A percentile compares a stretch with the other conserved stretches of the same genome.
Conservation (phyloP, 2,888 invertebrate genomes). For the Koerneria pararmatus region DNA sequence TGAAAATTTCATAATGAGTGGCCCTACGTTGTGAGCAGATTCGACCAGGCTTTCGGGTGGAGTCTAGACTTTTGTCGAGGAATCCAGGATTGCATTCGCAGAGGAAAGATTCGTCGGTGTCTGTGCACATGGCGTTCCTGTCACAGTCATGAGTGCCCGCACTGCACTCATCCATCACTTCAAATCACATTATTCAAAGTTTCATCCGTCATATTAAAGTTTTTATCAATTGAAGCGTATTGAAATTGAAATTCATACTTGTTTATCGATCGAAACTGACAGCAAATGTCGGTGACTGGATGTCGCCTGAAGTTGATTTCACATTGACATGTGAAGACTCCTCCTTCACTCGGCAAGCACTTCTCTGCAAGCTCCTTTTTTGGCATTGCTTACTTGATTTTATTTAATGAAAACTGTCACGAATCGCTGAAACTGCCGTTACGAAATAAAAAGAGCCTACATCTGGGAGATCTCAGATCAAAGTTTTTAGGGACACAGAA, state of each 20-base stretch:
- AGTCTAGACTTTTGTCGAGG: constrained; percentile 49
- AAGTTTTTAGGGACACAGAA: too few relatives aligned
- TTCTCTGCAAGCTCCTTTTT: too few relatives aligned
- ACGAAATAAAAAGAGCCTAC: too few relatives aligned
- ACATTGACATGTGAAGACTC: constrained; percentile 50
- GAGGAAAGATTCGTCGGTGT: constrained; percentile 54
- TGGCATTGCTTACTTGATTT: too few relatives aligned
- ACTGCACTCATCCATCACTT: constrained; percentile 50
- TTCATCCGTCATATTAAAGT: neutral
- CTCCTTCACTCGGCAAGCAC: constrained; percentile 30
- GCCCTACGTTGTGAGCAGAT: constrained; percentile 44
- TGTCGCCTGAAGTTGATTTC: constrained; percentile 41
- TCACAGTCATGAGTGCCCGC: constrained; percentile 51
- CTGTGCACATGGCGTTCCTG: constrained; percentile 46
- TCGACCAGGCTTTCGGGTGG: constrained; percentile 46
- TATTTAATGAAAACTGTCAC: too few relatives aligned
- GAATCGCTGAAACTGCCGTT: too few relatives aligned
- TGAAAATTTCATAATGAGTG: neutral
- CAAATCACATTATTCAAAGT: constrained; percentile 21
- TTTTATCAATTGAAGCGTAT: neutral
- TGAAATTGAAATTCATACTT: neutral
- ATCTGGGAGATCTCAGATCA: too few relatives aligned
- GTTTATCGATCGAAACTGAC: constrained; percentile 30
- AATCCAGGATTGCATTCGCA: constrained; percentile 53
- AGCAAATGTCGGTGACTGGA: constrained; percentile 48